Conservation (phyloP, 2,888 invertebrate species). For the Dugesia japonica region DNA sequence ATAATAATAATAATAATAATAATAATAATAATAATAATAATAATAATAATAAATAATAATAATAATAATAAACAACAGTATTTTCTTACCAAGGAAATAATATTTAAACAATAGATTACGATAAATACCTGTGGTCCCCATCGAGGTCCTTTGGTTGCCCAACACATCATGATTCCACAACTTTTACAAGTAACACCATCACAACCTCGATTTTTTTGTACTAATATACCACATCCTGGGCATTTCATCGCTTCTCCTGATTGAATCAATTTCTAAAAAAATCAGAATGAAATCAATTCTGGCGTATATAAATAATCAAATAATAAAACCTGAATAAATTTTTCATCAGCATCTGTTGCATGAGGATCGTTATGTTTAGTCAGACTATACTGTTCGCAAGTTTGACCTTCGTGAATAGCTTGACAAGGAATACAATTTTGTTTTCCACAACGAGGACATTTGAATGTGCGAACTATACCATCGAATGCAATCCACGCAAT, state of each 20-base stretch:
- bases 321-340: neutral
- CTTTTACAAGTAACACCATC: conserved; percentile 26
- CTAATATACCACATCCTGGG: conserved; percentile 24
- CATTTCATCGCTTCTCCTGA: conserved; percentile 27
- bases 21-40: no score
- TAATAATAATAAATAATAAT: no score
- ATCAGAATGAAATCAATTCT: no score
- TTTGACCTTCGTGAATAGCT: conserved; percentile 2
- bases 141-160: conserved; percentile 33
- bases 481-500: neutral
- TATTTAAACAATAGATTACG: no score
- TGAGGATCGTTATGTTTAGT: neutral
- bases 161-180: conserved; percentile 32
- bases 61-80: no score
- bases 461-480: neutral
- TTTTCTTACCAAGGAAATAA: no score
- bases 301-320: no score
- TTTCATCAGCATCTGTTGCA: neutral
- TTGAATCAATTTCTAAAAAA: conserved; percentile 26
- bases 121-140: conserved; percentile 35
- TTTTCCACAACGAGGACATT: conserved; percentile 11
- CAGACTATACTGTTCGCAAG: conserved; percentile 25
- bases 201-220: conserved; percentile 30
- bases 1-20: no score
- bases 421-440: conserved; percentile 31